These are phyloP conservation scores for Tychaedon coryphoeus DNA, from an alignment of 2,113 vertebrate genomes.

Conservation along the genomic window DNA sequence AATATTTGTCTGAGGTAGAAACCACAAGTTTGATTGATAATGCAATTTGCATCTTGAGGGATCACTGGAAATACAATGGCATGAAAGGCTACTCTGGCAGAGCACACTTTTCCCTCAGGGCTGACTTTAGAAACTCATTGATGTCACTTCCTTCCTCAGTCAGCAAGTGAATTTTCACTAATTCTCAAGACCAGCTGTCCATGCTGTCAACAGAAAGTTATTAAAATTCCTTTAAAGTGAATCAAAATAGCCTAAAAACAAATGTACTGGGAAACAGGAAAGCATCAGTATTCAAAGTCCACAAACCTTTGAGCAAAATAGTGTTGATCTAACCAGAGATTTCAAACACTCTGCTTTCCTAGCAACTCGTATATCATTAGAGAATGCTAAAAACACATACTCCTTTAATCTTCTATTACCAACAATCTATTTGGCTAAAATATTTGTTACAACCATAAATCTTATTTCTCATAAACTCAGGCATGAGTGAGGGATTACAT, in stretches of 20 bases:
- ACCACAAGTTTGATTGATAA: slow-evolving; percentile 70
- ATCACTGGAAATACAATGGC: slow-evolving; percentile 69
- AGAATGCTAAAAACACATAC: slow-evolving; percentile 66
- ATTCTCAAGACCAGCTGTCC: slow-evolving; percentile 84
- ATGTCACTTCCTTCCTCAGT: slow-evolving; percentile 85
- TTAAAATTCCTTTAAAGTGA: slow-evolving; percentile 87
- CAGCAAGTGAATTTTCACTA: slow-evolving; percentile 82
- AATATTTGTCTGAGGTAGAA: slow-evolving; percentile 65
- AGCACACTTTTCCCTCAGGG: slow-evolving; percentile 66
- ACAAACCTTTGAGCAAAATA: slow-evolving; percentile 82
- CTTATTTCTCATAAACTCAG: slow-evolving; percentile 21
- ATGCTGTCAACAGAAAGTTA: slow-evolving; percentile 83
- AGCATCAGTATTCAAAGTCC: slow-evolving; percentile 86
- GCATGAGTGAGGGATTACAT: slow-evolving; percentile 23
- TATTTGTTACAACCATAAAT: slow-evolving; percentile 46
- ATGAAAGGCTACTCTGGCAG: slow-evolving; percentile 75
- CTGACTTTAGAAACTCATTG: slow-evolving; percentile 80
- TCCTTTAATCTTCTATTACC: slow-evolving; percentile 73
- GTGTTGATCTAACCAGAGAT: slow-evolving; percentile 81
- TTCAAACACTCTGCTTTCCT: slow-evolving; percentile 72
- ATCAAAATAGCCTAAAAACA: slow-evolving; percentile 86
- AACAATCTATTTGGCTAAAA: slow-evolving; percentile 48
- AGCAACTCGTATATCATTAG: slow-evolving; percentile 74
- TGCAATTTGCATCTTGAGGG: slow-evolving; percentile 74
- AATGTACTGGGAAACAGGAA: slow-evolving; percentile 83